Base-by-base conservation (phyloP, 2,113 vertebrate genomes). In the Pipra filicauda region DNA sequence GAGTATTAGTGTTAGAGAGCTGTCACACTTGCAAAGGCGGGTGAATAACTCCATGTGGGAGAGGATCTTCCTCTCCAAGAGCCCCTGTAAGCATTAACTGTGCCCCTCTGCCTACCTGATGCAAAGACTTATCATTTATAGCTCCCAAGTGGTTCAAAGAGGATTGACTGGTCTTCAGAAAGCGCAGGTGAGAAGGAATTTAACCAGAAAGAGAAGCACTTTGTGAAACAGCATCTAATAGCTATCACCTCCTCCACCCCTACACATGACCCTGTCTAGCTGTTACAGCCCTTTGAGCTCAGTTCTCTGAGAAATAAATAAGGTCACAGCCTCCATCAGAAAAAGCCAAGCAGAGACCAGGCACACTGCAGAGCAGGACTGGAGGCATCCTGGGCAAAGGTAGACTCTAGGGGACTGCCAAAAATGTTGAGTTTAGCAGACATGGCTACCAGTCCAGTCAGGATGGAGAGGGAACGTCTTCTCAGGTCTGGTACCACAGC, bases 51-150 rank as follows among this genome's bases (percentile, higher is more conserved):
- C 41, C 27, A 12, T 18, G 52, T 89, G 86, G 93, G 91, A 67
- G 61, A 75, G 83, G 35, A 69, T 61, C 28, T 89, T 94, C 91
- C 79, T 43, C 61, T 48, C 33, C 91, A 59, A 18, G 69, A 89
- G 76, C 57, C 69, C 70, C 57, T 11, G 27, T 52, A 35, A 91
- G n/a, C 49, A 31, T 19, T 59, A 52, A 21, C 0, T 0, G 33
- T 69, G 79, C 73, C 76, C 54, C 65, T 77, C 75, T 91, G 84
- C 84, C 83, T 19, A 75, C 58, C 13, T 35, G 66, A 57, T 62
- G 24, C 30, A 57, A 64, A 81, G 57, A 11, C 20, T 28, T 82
- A 30, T 52, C 15, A 41, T 84, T 84, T 71, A 27, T n/a, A 69
- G 9, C 8, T 67, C 67, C 69, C 39, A 67, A 37, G 30, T 11